Evolutionary conservation across 2,888 invertebrate species (phyloP).

Genomic region (Erebia ligea): DNA sequence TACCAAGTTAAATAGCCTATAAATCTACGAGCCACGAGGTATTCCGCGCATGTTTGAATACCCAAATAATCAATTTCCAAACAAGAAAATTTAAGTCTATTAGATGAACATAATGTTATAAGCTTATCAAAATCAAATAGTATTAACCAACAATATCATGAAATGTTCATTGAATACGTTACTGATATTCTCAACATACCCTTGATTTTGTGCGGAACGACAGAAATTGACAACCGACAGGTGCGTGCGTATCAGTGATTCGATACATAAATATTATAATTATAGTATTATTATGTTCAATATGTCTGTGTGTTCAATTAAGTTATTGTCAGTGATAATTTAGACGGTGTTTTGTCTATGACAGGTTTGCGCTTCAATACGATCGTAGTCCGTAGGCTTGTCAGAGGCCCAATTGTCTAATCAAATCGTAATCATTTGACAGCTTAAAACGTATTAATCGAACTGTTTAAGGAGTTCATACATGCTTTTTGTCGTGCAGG

Average conservation of each 20-base stretch:
- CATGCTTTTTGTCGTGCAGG: no score
- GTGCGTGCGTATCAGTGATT: slow-evolving; percentile 1
- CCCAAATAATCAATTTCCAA: no score
- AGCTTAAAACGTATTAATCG: no score
- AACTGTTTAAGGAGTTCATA: no score
- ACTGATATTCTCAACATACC: slow-evolving; percentile 7
- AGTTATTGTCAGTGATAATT: neutral
- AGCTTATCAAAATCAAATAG: neutral
- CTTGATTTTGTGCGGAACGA: slow-evolving; percentile 15
- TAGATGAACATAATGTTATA: neutral
- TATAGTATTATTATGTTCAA: neutral
- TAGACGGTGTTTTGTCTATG: neutral
- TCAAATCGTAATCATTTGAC: no score
- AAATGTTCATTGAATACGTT: slow-evolving; percentile 22
- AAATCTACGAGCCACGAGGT: no score
- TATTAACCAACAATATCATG: slow-evolving; percentile 8
- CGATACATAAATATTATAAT: neutral
- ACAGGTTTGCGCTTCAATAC: neutral
- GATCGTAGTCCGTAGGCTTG: no score
- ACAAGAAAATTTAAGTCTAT: no score
- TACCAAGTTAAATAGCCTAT: no score
- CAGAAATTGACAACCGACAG: slow-evolving; percentile 9
- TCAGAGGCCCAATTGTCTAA: no score
- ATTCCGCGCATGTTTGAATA: no score
- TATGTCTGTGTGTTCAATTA: neutral